Conservation (phyloP, 2,888 invertebrate species). For the Caenorhabditis zanzibari region DNA sequence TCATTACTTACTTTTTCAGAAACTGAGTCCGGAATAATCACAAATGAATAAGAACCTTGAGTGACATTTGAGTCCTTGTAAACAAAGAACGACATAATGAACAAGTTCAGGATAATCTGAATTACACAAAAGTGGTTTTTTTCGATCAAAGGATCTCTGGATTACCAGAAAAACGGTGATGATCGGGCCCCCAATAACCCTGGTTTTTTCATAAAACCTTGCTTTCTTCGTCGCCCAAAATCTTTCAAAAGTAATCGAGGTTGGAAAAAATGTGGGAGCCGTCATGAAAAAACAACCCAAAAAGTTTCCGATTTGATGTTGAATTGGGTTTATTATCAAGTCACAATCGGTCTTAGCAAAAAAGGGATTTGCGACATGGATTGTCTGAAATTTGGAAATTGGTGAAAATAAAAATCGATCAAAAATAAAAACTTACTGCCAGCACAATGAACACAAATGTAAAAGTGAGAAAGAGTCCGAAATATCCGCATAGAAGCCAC, state of each 20-base stretch:
- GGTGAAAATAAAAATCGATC: no score
- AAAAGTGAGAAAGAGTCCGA: constrained; percentile 2
- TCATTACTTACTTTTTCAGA: neutral
- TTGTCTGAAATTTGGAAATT: neutral
- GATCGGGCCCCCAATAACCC: constrained; percentile 12
- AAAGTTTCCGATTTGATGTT: constrained; percentile 1
- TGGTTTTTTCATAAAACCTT: constrained; percentile 28
- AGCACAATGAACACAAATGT: neutral
- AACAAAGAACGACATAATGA: neutral
- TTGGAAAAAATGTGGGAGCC: constrained; percentile 32
- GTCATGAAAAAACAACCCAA: constrained; percentile 20
- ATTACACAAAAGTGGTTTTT: neutral
- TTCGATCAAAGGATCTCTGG: no score
- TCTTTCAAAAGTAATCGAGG: constrained; percentile 39
- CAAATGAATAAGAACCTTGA: constrained; percentile 12
- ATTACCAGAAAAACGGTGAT: constrained; percentile 16
- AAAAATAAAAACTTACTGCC: neutral
- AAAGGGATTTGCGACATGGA: neutral
- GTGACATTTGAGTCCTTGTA: constrained; percentile 8
- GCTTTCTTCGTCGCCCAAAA: constrained; percentile 30
- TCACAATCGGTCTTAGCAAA: neutral
- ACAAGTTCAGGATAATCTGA: constrained; percentile 1
- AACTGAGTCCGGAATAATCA: constrained; percentile 7
- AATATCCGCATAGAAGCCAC: constrained; percentile 29
- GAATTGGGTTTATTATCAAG: neutral